Base-by-base conservation (phyloP, 2,888 invertebrate species). In the Himalopsyche tibetana region DNA sequence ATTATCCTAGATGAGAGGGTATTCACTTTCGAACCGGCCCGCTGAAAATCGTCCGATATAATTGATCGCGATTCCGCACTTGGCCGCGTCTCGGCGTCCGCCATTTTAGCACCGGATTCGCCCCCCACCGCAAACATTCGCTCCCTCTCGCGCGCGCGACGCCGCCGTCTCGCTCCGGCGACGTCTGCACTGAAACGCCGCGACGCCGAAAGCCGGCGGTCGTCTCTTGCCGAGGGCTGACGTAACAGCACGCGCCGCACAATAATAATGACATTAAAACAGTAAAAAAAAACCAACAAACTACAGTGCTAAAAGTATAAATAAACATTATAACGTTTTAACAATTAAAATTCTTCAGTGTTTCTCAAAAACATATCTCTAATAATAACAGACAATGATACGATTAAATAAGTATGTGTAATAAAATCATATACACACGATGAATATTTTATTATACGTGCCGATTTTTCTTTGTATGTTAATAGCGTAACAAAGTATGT, bases 101-200 rank as follows among this genome's bases (percentile, higher is more conserved):
- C 63, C 63, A 63, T 63, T 63, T 63, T 63, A 28, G 19, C 19
- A 63, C 63, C 63, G 63, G 63, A 63, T 63, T 5, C 11, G 8
- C 63, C 63, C 11, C 63, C 19, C 63, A 4, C 28, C 19, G 63
- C 19, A 63, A 63, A 63, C 63, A 11, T 28, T 63, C 19, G 19
- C 63, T 63, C 85, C 63, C 56, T 84, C 84, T 69, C 84, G 81
- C 45, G 56, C 45, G 56, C 85, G 55, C 82, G 55, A 55, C 86
- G 80, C 83, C 84, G 85, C 87, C 88, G 85, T 85, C 87, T 86
- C 88, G 87, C 84, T 40, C 74, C 17, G 56, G 82, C 80, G 84
- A 83, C 63, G 79, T 83, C 82, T 51, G 12, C 82, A 55, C 82
- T 56, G 89, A 84, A 82, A 91, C 91, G 91, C 89, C 91, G 87